These are phyloP conservation scores for Tychaedon coryphoeus DNA, from an alignment of 2,113 vertebrate species.

Conservation along the genomic window DNA sequence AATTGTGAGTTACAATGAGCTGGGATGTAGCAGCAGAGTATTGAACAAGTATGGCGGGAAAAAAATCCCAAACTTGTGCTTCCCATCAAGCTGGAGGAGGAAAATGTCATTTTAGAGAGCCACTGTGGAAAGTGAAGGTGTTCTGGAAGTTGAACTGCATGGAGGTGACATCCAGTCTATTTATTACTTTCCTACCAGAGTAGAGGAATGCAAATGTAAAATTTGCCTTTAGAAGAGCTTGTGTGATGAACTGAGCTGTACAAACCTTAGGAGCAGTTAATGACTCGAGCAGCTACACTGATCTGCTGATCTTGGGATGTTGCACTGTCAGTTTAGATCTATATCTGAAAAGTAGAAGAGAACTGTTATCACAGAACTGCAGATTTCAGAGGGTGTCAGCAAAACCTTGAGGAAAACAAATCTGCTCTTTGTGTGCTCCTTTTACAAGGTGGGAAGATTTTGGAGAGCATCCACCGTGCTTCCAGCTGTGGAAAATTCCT, in stretches of 20 bases:
- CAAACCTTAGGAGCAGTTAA: neutral
- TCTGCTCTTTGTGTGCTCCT: neutral
- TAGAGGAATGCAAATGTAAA: neutral
- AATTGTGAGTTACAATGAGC: neutral
- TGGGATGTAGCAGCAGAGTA: neutral
- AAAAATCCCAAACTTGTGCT: neutral
- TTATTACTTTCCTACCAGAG: neutral
- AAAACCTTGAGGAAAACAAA: neutral
- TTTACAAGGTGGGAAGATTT: neutral
- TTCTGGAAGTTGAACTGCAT: neutral
- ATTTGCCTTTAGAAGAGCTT: neutral
- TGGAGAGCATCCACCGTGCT: neutral
- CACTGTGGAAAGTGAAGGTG: neutral
- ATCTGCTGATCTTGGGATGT: neutral
- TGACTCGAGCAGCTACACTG: neutral
- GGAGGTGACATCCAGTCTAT: neutral
- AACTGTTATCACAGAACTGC: neutral
- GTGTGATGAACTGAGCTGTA: neutral
- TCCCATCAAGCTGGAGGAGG: neutral
- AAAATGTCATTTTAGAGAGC: neutral
- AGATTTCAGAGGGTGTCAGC: neutral
- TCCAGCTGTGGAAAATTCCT: neutral
- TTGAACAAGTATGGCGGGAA: neutral
- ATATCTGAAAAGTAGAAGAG: accelerated
- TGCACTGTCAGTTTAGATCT: neutral